phyloP scores from a whole-genome alignment of 1,140 invertebrate species.

The Odontomachus brunneus region DNA sequence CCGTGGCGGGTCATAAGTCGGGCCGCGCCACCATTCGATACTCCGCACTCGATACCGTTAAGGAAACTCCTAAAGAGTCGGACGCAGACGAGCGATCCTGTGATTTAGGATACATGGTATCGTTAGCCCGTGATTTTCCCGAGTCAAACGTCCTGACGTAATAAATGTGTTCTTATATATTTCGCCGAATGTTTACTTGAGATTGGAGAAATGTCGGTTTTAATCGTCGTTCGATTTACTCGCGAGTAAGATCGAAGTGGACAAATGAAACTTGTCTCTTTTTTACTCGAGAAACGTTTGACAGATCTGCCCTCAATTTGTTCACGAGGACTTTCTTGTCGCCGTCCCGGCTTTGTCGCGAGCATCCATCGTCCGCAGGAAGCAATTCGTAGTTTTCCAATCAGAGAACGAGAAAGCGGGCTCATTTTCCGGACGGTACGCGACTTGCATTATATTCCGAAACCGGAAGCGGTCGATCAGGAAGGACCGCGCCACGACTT shows the following conservation, averaged over 20 bases:
- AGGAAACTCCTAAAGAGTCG: conserved; percentile 55
- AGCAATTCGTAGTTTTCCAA: conserved; percentile 77
- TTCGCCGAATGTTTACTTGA: no score
- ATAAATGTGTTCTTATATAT: no score
- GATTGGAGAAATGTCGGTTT: conserved; percentile 18
- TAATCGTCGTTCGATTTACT: background rate
- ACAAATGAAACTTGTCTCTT: background rate
- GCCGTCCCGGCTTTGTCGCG: conserved; percentile 50
- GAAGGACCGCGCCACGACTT: conserved; percentile 37
- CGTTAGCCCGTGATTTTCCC: conserved; percentile 30
- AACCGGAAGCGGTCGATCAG: conserved; percentile 71
- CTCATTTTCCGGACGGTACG: conserved; percentile 67
- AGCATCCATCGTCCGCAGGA: conserved; percentile 68
- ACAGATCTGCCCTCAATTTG: conserved; percentile 24
- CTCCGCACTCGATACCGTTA: conserved; percentile 57
- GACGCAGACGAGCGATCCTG: conserved; percentile 29
- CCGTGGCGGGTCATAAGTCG: conserved; percentile 63
- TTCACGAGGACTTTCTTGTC: conserved; percentile 13
- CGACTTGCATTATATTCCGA: conserved; percentile 67
- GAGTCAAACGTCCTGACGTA: background rate
- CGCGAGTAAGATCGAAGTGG: conserved; percentile 27
- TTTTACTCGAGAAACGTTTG: conserved; percentile 10
- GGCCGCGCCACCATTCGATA: conserved; percentile 45
- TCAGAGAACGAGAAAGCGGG: conserved; percentile 67
- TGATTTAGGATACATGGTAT: conserved; percentile 51